Evolutionary conservation across 2,113 vertebrate genomes (phyloP), one percentile per base, ranked within the genome.

Genomic region (Ceratotherium simum): DNA sequence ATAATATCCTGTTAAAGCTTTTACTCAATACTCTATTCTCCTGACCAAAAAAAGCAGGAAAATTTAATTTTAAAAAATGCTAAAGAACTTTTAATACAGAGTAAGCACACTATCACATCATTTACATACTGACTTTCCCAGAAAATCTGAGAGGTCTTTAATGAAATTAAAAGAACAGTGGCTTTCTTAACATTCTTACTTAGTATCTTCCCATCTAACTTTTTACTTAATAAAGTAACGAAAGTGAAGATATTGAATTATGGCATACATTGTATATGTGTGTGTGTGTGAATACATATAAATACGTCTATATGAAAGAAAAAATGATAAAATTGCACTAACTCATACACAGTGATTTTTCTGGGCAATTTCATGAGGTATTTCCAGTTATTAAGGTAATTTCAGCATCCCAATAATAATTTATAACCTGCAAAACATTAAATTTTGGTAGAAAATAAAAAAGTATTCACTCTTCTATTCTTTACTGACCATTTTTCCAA

Each of bases 341-440:
- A 85, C 5, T 95, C 69, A 72, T 36, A 84, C 31, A 29, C 42
- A 33, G 6, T 64, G 51, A 91, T 69, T 83, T 92, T 92, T n/a
- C 39, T 94, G 21, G 58, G 65, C 31, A 96, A 70, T 65, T 72
- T 91, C 62, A 79, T 17, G 4, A 93, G 5, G 8, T 46, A 90
- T 48, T 91, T 96, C 62, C 79, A 86, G n/a, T 46, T 75, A 88
- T 48, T 42, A 93, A 92, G 17, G 73, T 56, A 90, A 93, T 62
- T 62, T 88, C 11, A 65, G 64, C 18, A 87, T 13, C 18, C 29
- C 36, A 78, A 64, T 54, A 88, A 58, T 58, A 93, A 96, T 23
- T 69, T 82, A 64, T 69, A 92, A 58, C 2, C 21, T 76, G 11
- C 6, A 72, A 89, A 92, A 92, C 65, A 79, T 69, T 75, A 70